Percentiles rank a stretch among this genome's conserved stretches.
Evolutionary conservation across 2,797 vertebrate species (phyloP).

Genomic region (Gymnothorax javanicus): DNA sequence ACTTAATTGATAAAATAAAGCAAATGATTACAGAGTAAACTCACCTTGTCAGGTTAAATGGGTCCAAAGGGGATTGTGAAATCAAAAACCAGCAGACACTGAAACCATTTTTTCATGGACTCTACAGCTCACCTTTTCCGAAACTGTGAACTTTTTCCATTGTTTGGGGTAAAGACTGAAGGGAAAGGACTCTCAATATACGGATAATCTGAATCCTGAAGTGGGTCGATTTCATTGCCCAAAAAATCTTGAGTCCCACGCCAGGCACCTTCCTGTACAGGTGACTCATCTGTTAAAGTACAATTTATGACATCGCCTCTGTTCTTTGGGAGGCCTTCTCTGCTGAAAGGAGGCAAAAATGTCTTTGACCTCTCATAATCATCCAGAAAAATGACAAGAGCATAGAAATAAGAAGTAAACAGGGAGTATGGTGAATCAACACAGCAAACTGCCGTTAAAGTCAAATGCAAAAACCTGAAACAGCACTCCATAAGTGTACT

Average conservation of each 20-base stretch:
- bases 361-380: slow-evolving; percentile 27
- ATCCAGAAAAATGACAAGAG: slow-evolving; percentile 19
- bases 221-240: slow-evolving; percentile 46
- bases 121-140: slow-evolving; percentile 56
- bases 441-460: not conserved
- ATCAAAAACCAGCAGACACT: no score
- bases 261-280: slow-evolving; percentile 26
- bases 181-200: slow-evolving; percentile 42
- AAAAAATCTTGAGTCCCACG: slow-evolving; percentile 51
- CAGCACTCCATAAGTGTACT: not conserved
- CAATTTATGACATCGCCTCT: slow-evolving; percentile 13
- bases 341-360: slow-evolving; percentile 32
- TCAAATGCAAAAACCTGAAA: slow-evolving; percentile 3
- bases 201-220: slow-evolving; percentile 45
- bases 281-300: slow-evolving; percentile 3
- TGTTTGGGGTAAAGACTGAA: slow-evolving; percentile 42
- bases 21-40: no score
- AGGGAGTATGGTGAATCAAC: not conserved
- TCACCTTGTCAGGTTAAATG: no score
- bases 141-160: slow-evolving; percentile 44
- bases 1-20: no score
- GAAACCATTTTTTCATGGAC: not conserved
- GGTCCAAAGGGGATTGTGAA: no score
- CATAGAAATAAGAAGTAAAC: not conserved
- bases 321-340: slow-evolving; percentile 3